Evolutionary conservation across 2,888 invertebrate genomes (phyloP).

Genomic region (Drosophila infuscata): DNA sequence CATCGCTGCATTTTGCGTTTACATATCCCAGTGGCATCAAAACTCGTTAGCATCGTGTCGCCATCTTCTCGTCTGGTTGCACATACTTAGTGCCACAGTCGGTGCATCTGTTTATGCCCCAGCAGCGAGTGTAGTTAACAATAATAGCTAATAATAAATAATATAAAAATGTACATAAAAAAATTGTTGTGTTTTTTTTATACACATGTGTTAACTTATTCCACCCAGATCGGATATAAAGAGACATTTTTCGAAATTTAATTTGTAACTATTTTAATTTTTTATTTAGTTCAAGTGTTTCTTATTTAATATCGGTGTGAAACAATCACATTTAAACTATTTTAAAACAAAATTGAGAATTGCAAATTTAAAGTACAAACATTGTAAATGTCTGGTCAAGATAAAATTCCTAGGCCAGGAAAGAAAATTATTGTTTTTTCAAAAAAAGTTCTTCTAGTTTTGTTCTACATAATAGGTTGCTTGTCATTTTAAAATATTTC

Average conservation of each 20-base stretch:
- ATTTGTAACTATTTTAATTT: too few species aligned
- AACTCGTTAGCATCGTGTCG: slow-evolving; percentile 30
- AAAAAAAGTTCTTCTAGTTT: neutral
- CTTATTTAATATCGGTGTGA: too few species aligned
- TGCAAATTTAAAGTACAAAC: too few species aligned
- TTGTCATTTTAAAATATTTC: neutral
- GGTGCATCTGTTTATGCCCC: slow-evolving; percentile 7
- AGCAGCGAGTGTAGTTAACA: neutral
- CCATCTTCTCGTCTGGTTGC: slow-evolving; percentile 25
- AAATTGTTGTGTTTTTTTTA: too few species aligned
- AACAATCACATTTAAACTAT: too few species aligned
- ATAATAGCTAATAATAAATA: too few species aligned
- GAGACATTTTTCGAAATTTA: accelerated
- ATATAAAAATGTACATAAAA: too few species aligned
- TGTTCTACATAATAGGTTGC: neutral
- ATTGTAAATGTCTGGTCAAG: too few species aligned
- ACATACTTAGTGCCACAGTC: slow-evolving; percentile 16
- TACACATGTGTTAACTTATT: neutral
- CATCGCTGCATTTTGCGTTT: slow-evolving; percentile 54
- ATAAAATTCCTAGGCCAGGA: too few species aligned
- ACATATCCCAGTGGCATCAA: slow-evolving; percentile 60
- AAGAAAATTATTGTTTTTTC: too few species aligned
- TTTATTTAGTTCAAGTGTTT: too few species aligned
- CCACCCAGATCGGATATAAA: neutral
- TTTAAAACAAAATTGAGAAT: too few species aligned